phyloP scores from a whole-genome alignment of 2,888 invertebrate species.

The Acleris literana region DNA sequence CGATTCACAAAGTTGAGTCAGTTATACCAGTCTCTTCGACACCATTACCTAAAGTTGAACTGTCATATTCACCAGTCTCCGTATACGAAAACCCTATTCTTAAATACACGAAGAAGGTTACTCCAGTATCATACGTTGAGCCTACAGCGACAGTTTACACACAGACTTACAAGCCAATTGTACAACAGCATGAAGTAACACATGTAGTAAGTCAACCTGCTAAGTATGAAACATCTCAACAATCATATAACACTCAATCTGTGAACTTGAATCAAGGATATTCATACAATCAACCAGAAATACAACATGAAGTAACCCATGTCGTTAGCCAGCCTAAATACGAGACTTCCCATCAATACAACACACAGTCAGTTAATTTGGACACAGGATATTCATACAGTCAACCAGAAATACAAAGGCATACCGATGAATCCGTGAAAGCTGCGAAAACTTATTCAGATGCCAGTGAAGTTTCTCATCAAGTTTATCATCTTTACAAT shows the following conservation, averaged over 20 bases:
- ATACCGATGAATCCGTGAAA: constrained; percentile 52
- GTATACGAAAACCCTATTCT: constrained; percentile 68
- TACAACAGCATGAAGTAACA: constrained; percentile 61
- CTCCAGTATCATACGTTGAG: constrained; percentile 59
- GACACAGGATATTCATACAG: constrained; percentile 64
- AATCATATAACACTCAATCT: constrained; percentile 52
- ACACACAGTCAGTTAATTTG: constrained; percentile 53
- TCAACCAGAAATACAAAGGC: constrained; percentile 73
- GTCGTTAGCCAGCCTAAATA: constrained; percentile 57
- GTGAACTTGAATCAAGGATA: constrained; percentile 59
- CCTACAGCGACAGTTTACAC: constrained; percentile 64
- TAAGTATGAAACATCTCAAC: constrained; percentile 54
- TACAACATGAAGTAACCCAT: constrained; percentile 64
- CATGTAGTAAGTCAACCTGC: constrained; percentile 56
- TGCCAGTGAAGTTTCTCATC: constrained; percentile 71
- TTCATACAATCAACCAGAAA: constrained; percentile 71
- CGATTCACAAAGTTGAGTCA: constrained; percentile 63
- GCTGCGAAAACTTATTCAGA: constrained; percentile 64
- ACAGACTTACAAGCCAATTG: constrained; percentile 61
- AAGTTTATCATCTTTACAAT: constrained; percentile 64
- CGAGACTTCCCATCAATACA: constrained; percentile 52
- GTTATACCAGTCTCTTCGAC: constrained; percentile 59
- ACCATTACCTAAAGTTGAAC: constrained; percentile 50
- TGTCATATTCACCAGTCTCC: constrained; percentile 54
- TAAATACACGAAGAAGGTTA: constrained; percentile 58